These are phyloP conservation scores for Coenonympha arcania DNA, from an alignment of 2,888 invertebrate genomes.

Conservation along the genomic window DNA sequence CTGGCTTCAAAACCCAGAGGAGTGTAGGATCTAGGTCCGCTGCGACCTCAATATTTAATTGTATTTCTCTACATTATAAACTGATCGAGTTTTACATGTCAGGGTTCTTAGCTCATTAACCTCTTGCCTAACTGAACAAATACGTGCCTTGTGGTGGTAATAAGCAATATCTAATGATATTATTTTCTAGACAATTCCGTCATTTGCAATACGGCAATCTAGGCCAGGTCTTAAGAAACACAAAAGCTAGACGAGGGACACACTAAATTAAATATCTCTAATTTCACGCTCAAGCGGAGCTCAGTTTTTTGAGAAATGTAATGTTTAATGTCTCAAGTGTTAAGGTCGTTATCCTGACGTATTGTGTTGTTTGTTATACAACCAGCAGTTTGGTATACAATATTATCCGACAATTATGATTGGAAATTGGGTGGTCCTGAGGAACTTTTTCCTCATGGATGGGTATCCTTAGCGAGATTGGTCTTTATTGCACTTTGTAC, in stretches of 20 bases:
- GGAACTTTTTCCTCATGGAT: too few species aligned
- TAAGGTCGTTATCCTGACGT: neutral
- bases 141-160: neutral
- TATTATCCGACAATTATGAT: too few species aligned
- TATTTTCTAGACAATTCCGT: neutral
- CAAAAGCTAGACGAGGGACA: neutral
- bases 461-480: too few species aligned
- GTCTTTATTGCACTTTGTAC: too few species aligned
- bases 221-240: conserved; percentile 6
- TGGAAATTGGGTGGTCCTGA: too few species aligned
- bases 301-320: conserved; percentile 3
- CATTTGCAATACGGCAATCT: neutral
- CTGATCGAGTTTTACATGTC: neutral
- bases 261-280: conserved; percentile 27
- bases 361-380: neutral
- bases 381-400: neutral
- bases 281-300: conserved; percentile 38
- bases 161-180: neutral
- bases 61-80: too few species aligned
- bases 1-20: too few species aligned
- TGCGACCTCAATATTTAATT: neutral
- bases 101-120: neutral
- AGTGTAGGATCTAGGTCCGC: neutral
- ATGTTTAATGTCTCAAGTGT: neutral
- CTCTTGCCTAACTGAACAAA: neutral